phyloP scores from a whole-genome alignment of 2,797 vertebrate species.

The Spatula versicolor region DNA sequence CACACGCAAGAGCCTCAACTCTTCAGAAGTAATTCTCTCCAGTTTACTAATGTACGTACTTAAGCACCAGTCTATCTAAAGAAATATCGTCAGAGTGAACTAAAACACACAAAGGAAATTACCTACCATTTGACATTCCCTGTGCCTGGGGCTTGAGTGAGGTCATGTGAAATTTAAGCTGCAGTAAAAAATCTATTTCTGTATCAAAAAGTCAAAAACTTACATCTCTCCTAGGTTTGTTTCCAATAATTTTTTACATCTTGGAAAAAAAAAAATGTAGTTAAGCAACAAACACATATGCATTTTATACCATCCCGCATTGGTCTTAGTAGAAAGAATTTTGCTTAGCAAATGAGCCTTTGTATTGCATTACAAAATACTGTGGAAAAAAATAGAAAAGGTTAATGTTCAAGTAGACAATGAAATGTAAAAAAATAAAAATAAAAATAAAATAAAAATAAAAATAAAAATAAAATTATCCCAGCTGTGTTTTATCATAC shows the following conservation, averaged over 20 bases:
- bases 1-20: neutral
- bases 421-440: neutral
- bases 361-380: neutral
- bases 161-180: neutral
- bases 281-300: neutral
- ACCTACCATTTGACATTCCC: neutral
- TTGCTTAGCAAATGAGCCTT: neutral
- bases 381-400: neutral
- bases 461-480: neutral
- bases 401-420: neutral
- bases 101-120: constrained; percentile 2
- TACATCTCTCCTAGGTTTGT: neutral
- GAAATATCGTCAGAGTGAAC: neutral
- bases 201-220: neutral
- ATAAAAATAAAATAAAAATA: neutral
- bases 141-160: neutral
- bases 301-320: neutral
- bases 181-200: neutral
- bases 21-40: neutral
- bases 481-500: neutral
- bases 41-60: neutral
- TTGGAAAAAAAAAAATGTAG: neutral
- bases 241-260: neutral
- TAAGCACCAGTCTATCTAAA: neutral
- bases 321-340: neutral